Percentiles rank a stretch among this genome's conserved stretches.
phyloP scores from a whole-genome alignment of 2,888 invertebrate species.

The Brachypterus glaber region DNA sequence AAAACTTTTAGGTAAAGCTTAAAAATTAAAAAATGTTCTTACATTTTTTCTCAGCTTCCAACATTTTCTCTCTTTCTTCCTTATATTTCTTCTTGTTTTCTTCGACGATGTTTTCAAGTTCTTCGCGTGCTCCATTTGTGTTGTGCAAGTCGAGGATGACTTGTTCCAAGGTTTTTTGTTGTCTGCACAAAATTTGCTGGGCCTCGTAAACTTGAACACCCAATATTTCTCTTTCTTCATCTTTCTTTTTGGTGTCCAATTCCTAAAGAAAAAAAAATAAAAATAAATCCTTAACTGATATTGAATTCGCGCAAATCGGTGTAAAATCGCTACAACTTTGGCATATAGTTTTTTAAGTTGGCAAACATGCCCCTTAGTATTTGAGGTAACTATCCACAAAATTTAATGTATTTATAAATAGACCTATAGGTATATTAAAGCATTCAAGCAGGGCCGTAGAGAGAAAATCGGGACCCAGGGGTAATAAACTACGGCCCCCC shows the following conservation, averaged over 20 bases:
- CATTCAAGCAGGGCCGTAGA: no score
- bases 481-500: no score
- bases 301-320: no score
- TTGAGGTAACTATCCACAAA: no score
- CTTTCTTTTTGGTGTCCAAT: conserved; percentile 41
- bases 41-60: conserved; percentile 42
- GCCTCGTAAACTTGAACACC: conserved; percentile 52
- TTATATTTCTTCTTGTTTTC: conserved; percentile 43
- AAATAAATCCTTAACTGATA: no score
- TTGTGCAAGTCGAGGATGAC: conserved; percentile 47
- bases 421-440: no score
- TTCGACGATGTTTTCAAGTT: conserved; percentile 44
- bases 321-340: no score
- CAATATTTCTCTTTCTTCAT: conserved; percentile 47
- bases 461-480: no score
- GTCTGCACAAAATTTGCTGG: conserved; percentile 50
- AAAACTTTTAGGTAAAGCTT: not conserved
- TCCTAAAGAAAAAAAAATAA: conserved; percentile 36
- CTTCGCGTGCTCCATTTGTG: conserved; percentile 43
- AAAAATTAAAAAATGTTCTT: conserved; percentile 3
- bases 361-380: no score
- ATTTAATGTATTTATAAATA: no score
- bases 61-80: conserved; percentile 41
- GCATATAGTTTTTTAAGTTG: no score
- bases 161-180: conserved; percentile 47